phyloP scores from a whole-genome alignment of 2,113 vertebrate genomes.

The Neogale vison region DNA sequence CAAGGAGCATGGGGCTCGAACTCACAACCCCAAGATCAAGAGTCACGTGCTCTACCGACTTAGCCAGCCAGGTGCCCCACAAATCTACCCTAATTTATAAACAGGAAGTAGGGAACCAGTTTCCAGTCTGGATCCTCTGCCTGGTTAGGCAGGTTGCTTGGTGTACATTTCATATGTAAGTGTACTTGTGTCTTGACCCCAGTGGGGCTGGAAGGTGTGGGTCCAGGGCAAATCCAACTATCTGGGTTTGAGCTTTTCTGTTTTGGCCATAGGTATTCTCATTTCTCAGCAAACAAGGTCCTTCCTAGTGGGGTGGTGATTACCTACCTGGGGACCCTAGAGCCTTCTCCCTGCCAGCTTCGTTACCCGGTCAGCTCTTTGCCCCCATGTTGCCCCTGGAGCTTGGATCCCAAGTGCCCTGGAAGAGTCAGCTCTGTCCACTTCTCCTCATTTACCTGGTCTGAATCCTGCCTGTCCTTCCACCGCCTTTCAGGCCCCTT shows the following conservation, averaged over 20 bases:
- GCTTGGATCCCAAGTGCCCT: neutral
- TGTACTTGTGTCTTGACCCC: neutral
- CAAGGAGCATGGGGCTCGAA: too few relatives aligned
- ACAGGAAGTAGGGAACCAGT: neutral
- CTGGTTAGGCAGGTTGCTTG: neutral
- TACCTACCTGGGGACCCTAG: neutral
- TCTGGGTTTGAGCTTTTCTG: neutral
- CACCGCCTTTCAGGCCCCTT: neutral
- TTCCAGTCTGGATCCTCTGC: neutral
- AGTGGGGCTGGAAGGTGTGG: neutral
- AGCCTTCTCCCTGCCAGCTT: too few relatives aligned
- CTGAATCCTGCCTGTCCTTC: neutral
- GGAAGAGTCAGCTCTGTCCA: neutral
- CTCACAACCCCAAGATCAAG: too few relatives aligned
- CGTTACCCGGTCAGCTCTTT: neutral
- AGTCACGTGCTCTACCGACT: too few relatives aligned
- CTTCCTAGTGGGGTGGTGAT: neutral
- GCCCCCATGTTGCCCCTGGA: neutral
- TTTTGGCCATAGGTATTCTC: neutral
- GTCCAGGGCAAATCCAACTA: neutral
- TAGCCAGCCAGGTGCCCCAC: too few relatives aligned
- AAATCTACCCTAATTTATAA: neutral
- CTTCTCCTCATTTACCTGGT: neutral
- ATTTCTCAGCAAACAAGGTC: neutral
- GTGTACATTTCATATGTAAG: neutral